These are phyloP conservation scores for Euzetes globulus DNA, from an alignment of 2,888 invertebrate genomes.

Conservation along the genomic window DNA sequence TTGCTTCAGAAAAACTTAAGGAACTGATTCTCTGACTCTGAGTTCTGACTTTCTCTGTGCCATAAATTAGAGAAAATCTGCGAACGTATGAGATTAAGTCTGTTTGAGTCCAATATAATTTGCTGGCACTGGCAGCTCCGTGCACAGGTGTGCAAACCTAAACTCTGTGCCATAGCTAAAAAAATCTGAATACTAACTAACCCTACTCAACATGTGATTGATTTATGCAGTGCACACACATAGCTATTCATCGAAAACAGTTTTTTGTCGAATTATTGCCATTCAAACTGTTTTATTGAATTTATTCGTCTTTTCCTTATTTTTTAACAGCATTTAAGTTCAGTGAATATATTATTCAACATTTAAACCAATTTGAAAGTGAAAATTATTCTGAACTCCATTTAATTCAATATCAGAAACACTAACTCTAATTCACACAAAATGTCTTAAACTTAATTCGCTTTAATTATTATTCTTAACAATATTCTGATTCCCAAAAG, in stretches of 20 bases:
- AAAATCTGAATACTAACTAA: not conserved
- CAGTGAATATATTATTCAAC: too few species aligned
- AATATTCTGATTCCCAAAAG: not conserved
- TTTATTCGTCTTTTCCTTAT: not conserved
- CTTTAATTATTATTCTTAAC: not conserved
- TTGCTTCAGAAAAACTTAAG: not conserved
- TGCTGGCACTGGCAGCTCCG: not conserved
- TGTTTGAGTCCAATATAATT: not conserved
- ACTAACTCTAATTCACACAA: not conserved
- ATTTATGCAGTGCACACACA: slow-evolving; percentile 13
- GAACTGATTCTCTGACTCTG: not conserved
- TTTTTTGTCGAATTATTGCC: not conserved
- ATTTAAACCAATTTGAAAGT: too few species aligned
- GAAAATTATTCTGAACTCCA: too few species aligned
- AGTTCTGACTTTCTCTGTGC: not conserved
- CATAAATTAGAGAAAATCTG: slow-evolving; percentile 7
- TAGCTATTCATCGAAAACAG: slow-evolving; percentile 7
- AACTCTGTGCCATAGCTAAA: not conserved
- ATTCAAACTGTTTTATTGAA: too few species aligned
- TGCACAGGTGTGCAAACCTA: not conserved
- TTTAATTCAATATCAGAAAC: too few species aligned
- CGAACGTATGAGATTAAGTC: not conserved
- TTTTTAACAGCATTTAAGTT: not conserved
- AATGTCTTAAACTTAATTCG: not conserved
- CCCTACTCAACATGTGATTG: not conserved